Evolutionary conservation across 2,888 invertebrate species (phyloP), one percentile per base, ranked within the genome.

Genomic region (Dasysyrphus tricinctus): DNA sequence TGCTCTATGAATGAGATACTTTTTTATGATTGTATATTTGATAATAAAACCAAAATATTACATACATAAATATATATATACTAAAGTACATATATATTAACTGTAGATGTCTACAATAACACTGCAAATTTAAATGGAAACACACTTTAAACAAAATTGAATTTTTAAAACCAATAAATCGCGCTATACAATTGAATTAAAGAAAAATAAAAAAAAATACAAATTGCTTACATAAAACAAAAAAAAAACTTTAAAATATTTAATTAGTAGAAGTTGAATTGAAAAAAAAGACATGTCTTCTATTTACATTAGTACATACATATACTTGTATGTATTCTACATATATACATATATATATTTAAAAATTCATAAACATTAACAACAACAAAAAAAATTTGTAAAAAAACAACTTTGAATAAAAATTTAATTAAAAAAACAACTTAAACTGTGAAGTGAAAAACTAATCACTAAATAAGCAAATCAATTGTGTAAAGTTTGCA

Each of bases 151-250:
- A 70, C 73, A 72, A 80, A 75, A 65, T 39, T 54, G 34, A 76
- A 32, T 73, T 69, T 87, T 76, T 75, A 32, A 81, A 84, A 78
- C 56, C 73, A 80, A 51, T 80, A 67, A 84, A 74, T 80, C 74
- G 85, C 81, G 85, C 85, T 85, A 85, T 78, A 82, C 69, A 82
- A 85, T 76, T 73, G 24, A 72, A 84, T 54, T 49, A 65, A 79
- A 80, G 5, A 2, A 75, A 78, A 63, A 56, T 69, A 76, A 39
- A 76, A 54, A 69, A 72, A 63, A 88, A 88, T 74, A 73, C 72
- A 85, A 84, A 87, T 65, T 88, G 90, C 90, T 90, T 91, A 89
- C 89, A 90, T 89, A 80, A 90, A 65, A 77, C 14, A 49, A 65
- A 77, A 59, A n/a, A 16, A 49, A 44, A 63, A 44, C 32, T 74